These are phyloP conservation scores for Steinernema feltiae DNA, from an alignment of 1,140 invertebrate genomes.

Conservation along the genomic window DNA sequence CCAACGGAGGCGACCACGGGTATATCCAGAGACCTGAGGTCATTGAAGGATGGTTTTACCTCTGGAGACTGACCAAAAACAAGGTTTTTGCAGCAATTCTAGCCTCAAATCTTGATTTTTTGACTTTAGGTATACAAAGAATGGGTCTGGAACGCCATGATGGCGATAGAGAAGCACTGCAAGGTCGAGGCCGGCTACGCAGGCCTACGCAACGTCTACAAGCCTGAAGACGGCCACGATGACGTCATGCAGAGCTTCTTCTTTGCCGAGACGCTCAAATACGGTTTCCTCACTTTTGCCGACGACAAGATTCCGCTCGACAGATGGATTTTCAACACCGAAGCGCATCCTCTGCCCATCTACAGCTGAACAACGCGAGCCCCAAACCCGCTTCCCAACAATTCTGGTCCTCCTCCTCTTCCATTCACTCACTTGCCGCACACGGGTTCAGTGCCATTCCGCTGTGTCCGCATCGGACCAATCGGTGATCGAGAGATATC, in stretches of 20 bases:
- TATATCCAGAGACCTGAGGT: conserved; percentile 94
- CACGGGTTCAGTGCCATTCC: too few species aligned
- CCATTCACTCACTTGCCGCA: too few species aligned
- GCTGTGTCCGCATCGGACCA: too few species aligned
- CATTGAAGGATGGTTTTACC: conserved; percentile 90
- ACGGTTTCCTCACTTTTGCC: conserved; percentile 91
- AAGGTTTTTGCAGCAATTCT: conserved; percentile 64
- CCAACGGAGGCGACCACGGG: conserved; percentile 59
- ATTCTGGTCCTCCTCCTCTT: too few species aligned
- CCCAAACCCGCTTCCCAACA: too few species aligned
- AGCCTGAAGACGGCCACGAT: conserved; percentile 74
- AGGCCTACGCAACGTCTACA: conserved; percentile 89
- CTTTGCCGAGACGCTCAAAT: conserved; percentile 96
- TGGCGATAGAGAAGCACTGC: conserved; percentile 89
- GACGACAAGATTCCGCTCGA: conserved; percentile 87
- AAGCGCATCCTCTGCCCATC: conserved; percentile 79
- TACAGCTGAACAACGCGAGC: too few species aligned
- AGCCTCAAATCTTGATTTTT: conserved; percentile 58
- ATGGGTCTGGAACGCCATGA: conserved; percentile 90
- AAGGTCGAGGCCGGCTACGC: conserved; percentile 82
- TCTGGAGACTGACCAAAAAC: conserved; percentile 92
- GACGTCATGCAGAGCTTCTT: conserved; percentile 94
- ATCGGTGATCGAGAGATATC: too few species aligned
- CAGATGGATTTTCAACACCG: conserved; percentile 97
- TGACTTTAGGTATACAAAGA: conserved; percentile 74